These are phyloP conservation scores for Myotis planiceps DNA, from an alignment of 2,797 vertebrate genomes.

Conservation along the genomic window DNA sequence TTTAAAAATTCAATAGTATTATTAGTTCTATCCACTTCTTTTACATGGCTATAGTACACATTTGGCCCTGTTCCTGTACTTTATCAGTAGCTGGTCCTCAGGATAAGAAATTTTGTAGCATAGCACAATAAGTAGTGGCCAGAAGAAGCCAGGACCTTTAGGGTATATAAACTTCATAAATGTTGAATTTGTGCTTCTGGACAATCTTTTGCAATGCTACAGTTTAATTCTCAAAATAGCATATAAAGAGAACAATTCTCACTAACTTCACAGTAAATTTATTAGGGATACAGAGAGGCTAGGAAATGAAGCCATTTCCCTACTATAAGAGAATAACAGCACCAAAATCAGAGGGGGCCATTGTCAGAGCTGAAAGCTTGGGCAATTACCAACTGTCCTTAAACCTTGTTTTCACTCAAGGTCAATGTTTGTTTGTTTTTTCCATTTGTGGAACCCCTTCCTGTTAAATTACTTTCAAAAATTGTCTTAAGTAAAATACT, in stretches of 20 bases:
- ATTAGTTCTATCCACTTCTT: background rate
- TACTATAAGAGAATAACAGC: background rate
- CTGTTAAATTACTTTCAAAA: constrained; percentile 58
- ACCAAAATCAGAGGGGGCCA: background rate
- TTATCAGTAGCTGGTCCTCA: background rate
- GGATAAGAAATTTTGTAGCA: background rate
- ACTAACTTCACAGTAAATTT: background rate
- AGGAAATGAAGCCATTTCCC: background rate
- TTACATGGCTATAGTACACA: background rate
- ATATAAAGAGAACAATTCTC: constrained; percentile 5
- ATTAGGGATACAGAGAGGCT: background rate
- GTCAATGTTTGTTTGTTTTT: background rate
- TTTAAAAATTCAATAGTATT: constrained; percentile 8
- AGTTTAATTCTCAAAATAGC: background rate
- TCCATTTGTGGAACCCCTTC: background rate
- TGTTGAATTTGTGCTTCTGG: background rate
- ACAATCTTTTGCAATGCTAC: background rate
- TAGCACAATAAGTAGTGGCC: constrained; percentile 31
- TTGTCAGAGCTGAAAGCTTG: background rate
- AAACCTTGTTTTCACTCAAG: background rate
- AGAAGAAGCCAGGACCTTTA: background rate
- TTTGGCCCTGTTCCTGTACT: background rate
- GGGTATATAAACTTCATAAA: background rate
- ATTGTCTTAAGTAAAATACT: constrained; percentile 38
- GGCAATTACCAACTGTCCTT: background rate